Base-by-base conservation (phyloP, 2,888 invertebrate species). In the Phrixothrix hirtus region DNA sequence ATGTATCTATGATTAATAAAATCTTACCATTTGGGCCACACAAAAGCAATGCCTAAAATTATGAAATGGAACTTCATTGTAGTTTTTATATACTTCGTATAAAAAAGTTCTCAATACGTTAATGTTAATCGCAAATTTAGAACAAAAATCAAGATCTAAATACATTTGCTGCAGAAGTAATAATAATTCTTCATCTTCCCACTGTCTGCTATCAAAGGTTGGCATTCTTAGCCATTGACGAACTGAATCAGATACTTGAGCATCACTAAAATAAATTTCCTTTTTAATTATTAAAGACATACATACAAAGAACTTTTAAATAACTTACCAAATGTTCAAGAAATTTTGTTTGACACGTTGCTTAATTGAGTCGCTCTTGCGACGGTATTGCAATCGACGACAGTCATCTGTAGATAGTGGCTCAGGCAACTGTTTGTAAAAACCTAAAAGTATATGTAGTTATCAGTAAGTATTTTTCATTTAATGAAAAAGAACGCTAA, bases 41-140 rank as follows among this genome's bases (percentile, higher is more conserved):
- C 90, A 90, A 77, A 91, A 91, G 75, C 89, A 89, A 72, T 91
- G 91, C 61, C 89, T 82, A 76, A 91, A 91, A 78, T 91, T 91
- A 76, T 91, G 91, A 77, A 91, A 91, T 55, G 90, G 90, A 70
- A 91, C 90, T 76, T 89, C 89, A 77, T 90, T 87, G 79, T 91
- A 91, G 74, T 87, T 86, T 74, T 87, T 87, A 77, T 87, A 88
- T 63, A 86, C 85, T 74, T 86, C 85, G 71, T 85, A 87, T 43
- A 88, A 80, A 78, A 88, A 88, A 73, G 84, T 85, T 59, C 86
- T 79, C 60, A 88, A 77, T 48, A 82, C 84, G 52, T 80, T 78
- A 66, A 86, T 79, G 69, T 88, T 85, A 68, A 91, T 87, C 75
- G 84, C 84, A 72, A 89, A 89, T 75, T 86, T 87, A 59, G 83